These are phyloP conservation scores for Amphiura filiformis DNA, from an alignment of 35 echinoderm and acorn worm genomes.

Conservation along the genomic window DNA sequence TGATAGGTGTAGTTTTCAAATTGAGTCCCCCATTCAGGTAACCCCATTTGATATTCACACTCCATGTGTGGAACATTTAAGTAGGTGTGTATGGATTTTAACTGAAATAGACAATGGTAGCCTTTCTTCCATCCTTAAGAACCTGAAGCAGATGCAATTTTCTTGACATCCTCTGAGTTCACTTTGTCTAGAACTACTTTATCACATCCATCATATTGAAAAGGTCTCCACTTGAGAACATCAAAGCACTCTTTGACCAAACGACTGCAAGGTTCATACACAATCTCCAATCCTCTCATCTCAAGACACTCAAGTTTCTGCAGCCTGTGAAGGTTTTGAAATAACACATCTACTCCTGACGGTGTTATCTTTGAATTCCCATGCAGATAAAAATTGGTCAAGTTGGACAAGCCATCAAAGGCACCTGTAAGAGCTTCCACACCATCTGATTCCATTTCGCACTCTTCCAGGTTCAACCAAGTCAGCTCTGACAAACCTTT, in stretches of 20 bases:
- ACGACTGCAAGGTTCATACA: neutral
- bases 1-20: too few species aligned
- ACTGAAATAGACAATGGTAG: too few species aligned
- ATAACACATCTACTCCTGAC: neutral
- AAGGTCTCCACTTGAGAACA: neutral
- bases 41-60: too few species aligned
- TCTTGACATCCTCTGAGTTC: neutral
- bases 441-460: neutral
- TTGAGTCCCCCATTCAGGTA: too few species aligned
- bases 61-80: too few species aligned
- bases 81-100: too few species aligned
- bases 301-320: neutral
- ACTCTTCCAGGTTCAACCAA: neutral
- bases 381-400: neutral
- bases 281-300: neutral
- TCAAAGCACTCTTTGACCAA: neutral
- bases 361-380: neutral
- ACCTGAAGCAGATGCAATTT: neutral
- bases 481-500: neutral
- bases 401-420: neutral
- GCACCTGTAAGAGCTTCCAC: neutral
- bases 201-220: neutral
- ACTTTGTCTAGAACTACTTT: neutral
- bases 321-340: neutral
- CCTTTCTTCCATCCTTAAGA: too few species aligned